Evolutionary conservation across 2,113 vertebrate genomes (phyloP), one percentile per base, ranked within the genome.

Genomic region (Girardinichthys multiradiatus): DNA sequence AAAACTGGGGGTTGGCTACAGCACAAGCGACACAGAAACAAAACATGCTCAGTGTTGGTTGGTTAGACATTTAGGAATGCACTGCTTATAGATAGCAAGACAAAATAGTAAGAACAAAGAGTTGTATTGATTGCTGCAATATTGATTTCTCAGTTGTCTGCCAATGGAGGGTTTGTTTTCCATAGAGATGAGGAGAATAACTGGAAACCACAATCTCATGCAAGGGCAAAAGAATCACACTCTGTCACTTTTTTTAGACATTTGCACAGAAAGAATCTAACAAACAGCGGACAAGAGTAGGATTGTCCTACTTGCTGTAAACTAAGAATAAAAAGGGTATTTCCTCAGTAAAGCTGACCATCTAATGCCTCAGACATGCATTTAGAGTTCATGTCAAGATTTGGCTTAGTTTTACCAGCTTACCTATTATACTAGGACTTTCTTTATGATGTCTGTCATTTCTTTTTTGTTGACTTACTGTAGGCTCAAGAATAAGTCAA

Each of bases 111-210:
- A 89, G 68, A 83, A 82, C 86, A 80, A 66, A 85, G 81, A 64
- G 73, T 78, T 71, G 64, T 87, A 93, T 92, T 90, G 92, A 93
- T 90, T 89, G 90, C 71, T 85, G 68, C 79, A 80, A 51, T 90
- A 92, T 92, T 86, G 90, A 92, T 89, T 87, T 90, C 58, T 70
- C 58, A 89, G 64, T 64, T 69, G 81, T 77, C 81, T 88, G 80
- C 83, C 65, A 66, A 57, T 80, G 83, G 76, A 73, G 76, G 74
- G 69, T 85, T 90, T 65, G 81, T 89, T 86, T 89, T 75, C 77
- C 26, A 69, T 51, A n/a, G 68, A 68, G 77, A 81, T 70, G 57
- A 63, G 14, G 33, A 42, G 67, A 72, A 70, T 39, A 31, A 64
- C 75, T 69, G 58, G 54, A 87, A 74, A 69, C 59, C 51, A 48